phyloP scores from a whole-genome alignment of 2,113 vertebrate genomes.

The Xenopus laevis region DNA sequence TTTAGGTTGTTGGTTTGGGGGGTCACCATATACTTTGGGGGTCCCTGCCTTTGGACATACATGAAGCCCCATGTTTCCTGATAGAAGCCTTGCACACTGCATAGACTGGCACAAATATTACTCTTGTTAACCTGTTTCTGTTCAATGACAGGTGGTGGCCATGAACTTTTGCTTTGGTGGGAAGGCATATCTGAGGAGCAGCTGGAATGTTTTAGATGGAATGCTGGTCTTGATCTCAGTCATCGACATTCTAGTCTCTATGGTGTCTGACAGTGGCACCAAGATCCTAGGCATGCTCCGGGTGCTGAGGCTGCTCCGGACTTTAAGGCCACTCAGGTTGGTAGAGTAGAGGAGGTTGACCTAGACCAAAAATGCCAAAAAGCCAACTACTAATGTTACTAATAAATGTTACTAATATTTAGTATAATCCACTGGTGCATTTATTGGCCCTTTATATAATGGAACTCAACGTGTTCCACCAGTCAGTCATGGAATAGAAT shows the following conservation, averaged over 20 bases:
- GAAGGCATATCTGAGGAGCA: constrained; percentile 90
- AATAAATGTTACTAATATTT: no score
- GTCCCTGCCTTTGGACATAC: no score
- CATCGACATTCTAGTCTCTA: constrained; percentile 90
- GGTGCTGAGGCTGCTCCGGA: constrained; percentile 87
- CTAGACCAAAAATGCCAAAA: no score
- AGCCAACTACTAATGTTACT: no score
- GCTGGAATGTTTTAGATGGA: constrained; percentile 94
- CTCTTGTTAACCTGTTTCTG: constrained; percentile 33
- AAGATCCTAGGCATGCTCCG: constrained; percentile 95
- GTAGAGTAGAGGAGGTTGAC: not conserved
- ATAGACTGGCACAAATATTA: not conserved
- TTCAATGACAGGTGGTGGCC: constrained; percentile 80
- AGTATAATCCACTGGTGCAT: no score
- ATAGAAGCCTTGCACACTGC: no score
- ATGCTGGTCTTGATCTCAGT: constrained; percentile 93
- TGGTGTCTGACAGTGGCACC: constrained; percentile 89
- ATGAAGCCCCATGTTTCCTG: no score
- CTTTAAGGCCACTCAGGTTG: constrained; percentile 88
- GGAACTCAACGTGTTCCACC: no score
- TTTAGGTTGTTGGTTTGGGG: no score
- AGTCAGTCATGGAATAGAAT: no score
- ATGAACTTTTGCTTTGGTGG: constrained; percentile 89
- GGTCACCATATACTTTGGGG: no score
- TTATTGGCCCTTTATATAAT: no score